These are phyloP conservation scores for Amiota communis DNA, from an alignment of 2,888 invertebrate genomes.

Conservation along the genomic window DNA sequence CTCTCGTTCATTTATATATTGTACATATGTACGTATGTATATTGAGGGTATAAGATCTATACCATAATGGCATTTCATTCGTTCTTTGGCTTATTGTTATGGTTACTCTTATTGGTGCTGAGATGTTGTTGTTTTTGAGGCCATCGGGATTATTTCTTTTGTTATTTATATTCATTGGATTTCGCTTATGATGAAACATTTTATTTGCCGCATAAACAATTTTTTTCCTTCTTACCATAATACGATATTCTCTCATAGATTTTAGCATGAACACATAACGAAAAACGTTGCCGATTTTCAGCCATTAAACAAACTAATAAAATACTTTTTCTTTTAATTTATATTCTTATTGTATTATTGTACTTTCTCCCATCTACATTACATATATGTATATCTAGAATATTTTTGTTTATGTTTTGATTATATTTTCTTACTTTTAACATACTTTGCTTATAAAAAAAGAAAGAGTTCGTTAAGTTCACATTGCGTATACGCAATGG, in stretches of 20 bases:
- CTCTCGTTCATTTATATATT: no score
- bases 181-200: constrained; percentile 24
- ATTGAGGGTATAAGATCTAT: not conserved
- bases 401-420: not conserved
- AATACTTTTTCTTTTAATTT: constrained; percentile 20
- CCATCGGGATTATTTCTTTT: not conserved
- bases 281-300: constrained; percentile 18
- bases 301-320: constrained; percentile 22
- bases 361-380: not conserved
- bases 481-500: not conserved
- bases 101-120: not conserved
- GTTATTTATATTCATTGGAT: constrained; percentile 60
- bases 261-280: not conserved
- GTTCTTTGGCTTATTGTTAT: constrained; percentile 9
- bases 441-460: not conserved
- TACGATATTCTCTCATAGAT: not conserved
- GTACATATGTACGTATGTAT: no score
- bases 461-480: not conserved
- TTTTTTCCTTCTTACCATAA: not conserved
- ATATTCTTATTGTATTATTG: not conserved
- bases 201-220: constrained; percentile 24
- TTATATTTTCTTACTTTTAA: not conserved
- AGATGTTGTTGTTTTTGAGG: no score
- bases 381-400: not conserved
- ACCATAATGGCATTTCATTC: not conserved